Conservation (phyloP, 2,797 vertebrate species). For the Taeniopygia guttata region DNA sequence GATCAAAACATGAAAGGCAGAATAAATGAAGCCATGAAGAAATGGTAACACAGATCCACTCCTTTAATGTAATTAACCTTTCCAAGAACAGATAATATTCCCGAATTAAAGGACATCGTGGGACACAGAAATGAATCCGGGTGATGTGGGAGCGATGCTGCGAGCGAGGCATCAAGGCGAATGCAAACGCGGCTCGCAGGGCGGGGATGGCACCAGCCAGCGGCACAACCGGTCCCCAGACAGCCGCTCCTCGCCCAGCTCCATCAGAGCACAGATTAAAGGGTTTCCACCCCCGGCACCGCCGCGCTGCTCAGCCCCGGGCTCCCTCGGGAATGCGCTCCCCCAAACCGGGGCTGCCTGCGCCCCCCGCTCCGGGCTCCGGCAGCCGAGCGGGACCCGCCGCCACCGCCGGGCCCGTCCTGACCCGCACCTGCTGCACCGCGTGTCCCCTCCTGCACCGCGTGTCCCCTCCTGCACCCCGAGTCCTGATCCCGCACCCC, state of each 20-base stretch:
- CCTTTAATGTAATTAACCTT: slow-evolving; percentile 4
- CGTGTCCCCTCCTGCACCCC: no score
- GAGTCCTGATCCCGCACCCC: no score
- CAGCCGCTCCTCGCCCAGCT: not conserved
- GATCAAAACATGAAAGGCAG: not conserved
- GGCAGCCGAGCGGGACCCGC: not conserved
- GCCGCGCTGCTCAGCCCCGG: not conserved
- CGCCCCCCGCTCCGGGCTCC: not conserved
- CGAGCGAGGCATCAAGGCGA: not conserved
- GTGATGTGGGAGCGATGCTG: not conserved
- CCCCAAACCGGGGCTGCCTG: rapidly evolving
- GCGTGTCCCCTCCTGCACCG: no score
- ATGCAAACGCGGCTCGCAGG: not conserved
- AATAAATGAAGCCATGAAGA: not conserved
- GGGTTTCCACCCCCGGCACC: not conserved
- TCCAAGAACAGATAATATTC: not conserved
- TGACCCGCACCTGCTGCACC: no score
- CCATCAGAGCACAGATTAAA: not conserved
- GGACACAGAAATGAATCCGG: not conserved
- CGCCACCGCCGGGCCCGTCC: not conserved
- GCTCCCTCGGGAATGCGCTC: rapidly evolving
- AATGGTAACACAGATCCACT: not conserved
- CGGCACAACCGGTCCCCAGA: not conserved
- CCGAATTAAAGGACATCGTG: slow-evolving; percentile 5
- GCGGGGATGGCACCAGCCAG: not conserved